Conservation (phyloP, 2,888 invertebrate genomes). For the Cataglyphis altisquamis region DNA sequence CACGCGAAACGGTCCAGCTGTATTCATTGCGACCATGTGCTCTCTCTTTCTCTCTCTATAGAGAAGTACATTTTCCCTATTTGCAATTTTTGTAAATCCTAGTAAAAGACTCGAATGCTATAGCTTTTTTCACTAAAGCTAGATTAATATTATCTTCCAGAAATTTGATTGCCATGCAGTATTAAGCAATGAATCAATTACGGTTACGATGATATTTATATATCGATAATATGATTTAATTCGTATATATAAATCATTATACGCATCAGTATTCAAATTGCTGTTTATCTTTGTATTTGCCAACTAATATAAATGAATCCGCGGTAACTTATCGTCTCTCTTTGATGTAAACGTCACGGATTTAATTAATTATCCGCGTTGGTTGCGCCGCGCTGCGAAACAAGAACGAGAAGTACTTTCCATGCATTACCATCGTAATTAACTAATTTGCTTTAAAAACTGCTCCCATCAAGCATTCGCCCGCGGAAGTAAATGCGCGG, state of each 20-base stretch:
- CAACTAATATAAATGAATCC: constrained; percentile 17
- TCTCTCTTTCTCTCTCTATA: constrained; percentile 18
- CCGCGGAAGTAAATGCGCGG: constrained; percentile 61
- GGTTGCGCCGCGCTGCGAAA: constrained; percentile 43
- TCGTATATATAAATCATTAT: background rate
- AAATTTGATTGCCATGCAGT: constrained; percentile 2
- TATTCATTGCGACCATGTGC: constrained; percentile 55
- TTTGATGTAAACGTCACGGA: constrained; percentile 51
- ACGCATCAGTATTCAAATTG: constrained; percentile 3
- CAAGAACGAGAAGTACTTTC: constrained; percentile 56
- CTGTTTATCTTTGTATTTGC: constrained; percentile 38
- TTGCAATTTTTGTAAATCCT: constrained; percentile 35
- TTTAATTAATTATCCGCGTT: constrained; percentile 53
- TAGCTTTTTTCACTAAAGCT: constrained; percentile 34
- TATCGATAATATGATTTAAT: constrained; percentile 13
- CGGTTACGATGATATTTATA: background rate
- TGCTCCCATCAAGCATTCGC: constrained; percentile 35
- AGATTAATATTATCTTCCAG: constrained; percentile 33
- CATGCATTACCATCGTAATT: constrained; percentile 57
- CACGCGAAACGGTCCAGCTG: constrained; percentile 51
- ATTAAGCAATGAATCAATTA: background rate
- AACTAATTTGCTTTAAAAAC: constrained; percentile 57
- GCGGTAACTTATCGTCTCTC: constrained; percentile 37
- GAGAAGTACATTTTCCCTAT: background rate
- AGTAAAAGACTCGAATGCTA: constrained; percentile 44